Base-by-base conservation (phyloP, 2,797 vertebrate genomes). In the Peromyscus nudipes region DNA sequence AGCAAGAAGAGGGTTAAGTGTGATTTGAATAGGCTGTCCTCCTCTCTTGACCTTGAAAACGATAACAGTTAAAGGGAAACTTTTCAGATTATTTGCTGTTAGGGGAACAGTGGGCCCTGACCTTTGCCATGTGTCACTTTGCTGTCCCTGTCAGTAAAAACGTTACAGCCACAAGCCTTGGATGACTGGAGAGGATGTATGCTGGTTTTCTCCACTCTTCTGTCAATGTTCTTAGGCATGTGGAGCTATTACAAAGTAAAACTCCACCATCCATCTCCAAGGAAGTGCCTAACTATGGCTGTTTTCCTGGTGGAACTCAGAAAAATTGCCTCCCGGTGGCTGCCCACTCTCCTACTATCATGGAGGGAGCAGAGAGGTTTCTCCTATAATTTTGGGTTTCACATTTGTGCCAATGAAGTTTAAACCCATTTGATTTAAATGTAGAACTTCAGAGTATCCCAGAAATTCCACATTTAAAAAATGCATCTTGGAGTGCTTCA, bases 361-460 rank as follows among this genome's bases (percentile, higher is more conserved):
- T 97, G 98, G 0, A 69, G 10, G 60, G 96, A 96, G 4, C 99
- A 99, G 25, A 98, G 97, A 7, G 99, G 99, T 95, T 99, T 98
- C 0, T 98, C 92, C 49, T 98, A 97, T 98, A 99, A 95, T 97
- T 98, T 57, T 99, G 99, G 93, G 99, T 97, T 98, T 14, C 98
- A 98, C 94, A 98, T 90, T 93, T 98, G 98, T 76, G 99, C 4
- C 0, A 99, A 99, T 40, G 97, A 94, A 71, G 99, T 99, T 97
- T 99, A 99, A 52, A 52, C 43, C 99, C 99, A 4, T 46, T 98
- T 12, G 64, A 65, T 99, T 99, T 97, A 99, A 98, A 95, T 99
- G 97, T 95, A 99, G 99, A 43, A 97, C 97, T 98, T 99, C 98
- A 19, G 98, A 98, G 97, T 99, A 98, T 1, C 99, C 99, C 0